A percentile compares a stretch with the other conserved stretches of the same genome.
Evolutionary conservation across 2,888 invertebrate genomes (phyloP).

Genomic region (Parelbella ahira): DNA sequence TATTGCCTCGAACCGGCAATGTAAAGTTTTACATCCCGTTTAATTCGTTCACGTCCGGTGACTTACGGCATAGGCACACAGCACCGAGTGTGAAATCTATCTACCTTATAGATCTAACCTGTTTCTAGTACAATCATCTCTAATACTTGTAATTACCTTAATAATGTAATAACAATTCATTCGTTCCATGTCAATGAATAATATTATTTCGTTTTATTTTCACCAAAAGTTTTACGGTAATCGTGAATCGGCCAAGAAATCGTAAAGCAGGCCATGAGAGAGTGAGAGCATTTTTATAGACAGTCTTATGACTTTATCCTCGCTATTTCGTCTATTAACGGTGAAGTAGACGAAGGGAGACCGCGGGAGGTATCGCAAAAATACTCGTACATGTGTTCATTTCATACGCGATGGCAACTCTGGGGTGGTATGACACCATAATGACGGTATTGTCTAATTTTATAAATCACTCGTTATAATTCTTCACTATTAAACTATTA

Average conservation of each 20-base stretch:
- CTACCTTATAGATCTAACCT: no score
- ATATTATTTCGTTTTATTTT: no score
- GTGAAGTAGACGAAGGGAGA: constrained; percentile 60
- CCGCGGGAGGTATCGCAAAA: constrained; percentile 54
- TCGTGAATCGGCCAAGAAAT: constrained; percentile 53
- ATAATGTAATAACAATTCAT: no score
- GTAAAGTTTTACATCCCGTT: constrained; percentile 41
- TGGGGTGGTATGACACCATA: no score
- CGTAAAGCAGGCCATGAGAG: constrained; percentile 52
- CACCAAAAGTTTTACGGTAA: constrained; percentile 37
- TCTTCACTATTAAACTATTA: no score
- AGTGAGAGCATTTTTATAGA: constrained; percentile 62
- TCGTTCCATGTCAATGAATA: no score
- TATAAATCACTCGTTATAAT: no score
- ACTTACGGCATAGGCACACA: no score
- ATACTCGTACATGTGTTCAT: constrained; percentile 60
- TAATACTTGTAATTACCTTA: no score
- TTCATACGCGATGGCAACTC: constrained; percentile 30
- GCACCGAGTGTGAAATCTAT: no score
- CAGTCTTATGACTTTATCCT: constrained; percentile 64
- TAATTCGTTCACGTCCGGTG: constrained; percentile 36
- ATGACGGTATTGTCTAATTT: no score
- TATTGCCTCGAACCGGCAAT: constrained; percentile 50
- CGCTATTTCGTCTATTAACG: constrained; percentile 67
- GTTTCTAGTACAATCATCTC: no score